These are phyloP conservation scores for Lasioglossum figueresi DNA, from an alignment of 2,888 invertebrate species.

Conservation along the genomic window DNA sequence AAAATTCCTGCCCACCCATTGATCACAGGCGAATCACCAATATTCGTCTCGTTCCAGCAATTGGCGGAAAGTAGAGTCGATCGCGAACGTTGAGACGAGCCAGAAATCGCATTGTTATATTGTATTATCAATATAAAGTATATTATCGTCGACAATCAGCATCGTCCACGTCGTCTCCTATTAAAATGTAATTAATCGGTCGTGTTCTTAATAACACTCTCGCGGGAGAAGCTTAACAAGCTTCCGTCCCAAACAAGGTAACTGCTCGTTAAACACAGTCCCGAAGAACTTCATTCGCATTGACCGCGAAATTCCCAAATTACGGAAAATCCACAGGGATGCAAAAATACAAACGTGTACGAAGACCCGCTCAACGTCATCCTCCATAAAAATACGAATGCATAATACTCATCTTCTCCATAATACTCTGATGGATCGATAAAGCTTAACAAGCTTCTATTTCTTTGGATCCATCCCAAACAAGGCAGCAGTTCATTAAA, in stretches of 20 bases:
- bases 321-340: background rate
- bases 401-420: too few relatives aligned
- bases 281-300: background rate
- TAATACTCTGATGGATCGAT: too few relatives aligned
- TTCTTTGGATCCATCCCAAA: conserved; percentile 39
- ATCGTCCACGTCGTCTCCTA: background rate
- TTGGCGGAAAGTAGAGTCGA: too few relatives aligned
- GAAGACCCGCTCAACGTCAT: too few relatives aligned
- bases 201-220: background rate
- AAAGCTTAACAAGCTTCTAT: background rate
- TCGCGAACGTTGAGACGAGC: too few relatives aligned
- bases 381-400: too few relatives aligned
- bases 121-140: too few relatives aligned
- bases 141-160: too few relatives aligned
- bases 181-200: background rate
- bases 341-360: too few relatives aligned
- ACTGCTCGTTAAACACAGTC: conserved; percentile 24
- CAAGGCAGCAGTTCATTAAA: conserved; percentile 42
- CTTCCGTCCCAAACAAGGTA: conserved; percentile 40
- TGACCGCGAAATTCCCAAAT: background rate
- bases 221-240: background rate
- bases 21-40: too few relatives aligned
- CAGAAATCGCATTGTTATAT: too few relatives aligned
- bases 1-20: background rate
- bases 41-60: too few relatives aligned